Evolutionary conservation across 2,113 vertebrate genomes (phyloP).

Genomic region (Nesogale talazaci): DNA sequence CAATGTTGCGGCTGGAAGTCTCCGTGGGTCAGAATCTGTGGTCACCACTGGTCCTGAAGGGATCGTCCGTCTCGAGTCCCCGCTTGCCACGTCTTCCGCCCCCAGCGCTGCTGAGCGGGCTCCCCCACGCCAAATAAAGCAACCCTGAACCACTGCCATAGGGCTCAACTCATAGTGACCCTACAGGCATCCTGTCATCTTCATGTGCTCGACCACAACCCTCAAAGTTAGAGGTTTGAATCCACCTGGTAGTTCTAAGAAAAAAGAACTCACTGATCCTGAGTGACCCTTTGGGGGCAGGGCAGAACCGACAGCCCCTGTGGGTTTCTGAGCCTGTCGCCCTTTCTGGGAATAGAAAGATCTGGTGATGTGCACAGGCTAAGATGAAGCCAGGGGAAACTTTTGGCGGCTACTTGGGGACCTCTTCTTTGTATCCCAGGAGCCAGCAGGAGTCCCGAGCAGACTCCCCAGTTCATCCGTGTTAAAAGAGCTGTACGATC

Average conservation of each 20-base stretch:
- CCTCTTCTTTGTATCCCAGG: not conserved
- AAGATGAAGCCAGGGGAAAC: not conserved
- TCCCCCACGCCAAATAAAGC: no score
- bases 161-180: no score
- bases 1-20: not conserved
- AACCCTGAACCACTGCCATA: no score
- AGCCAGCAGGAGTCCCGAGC: not conserved
- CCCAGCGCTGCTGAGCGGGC: not conserved
- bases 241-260: not conserved
- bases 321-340: no score
- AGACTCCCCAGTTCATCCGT: no score
- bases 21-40: not conserved
- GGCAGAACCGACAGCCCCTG: no score
- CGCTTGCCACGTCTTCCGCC: not conserved
- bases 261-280: no score
- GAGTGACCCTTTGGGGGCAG: no score
- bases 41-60: no score
- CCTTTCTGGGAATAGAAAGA: not conserved
- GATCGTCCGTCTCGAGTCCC: no score
- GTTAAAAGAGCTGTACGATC: no score
- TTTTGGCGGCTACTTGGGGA: not conserved
- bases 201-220: not conserved
- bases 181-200: no score
- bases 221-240: not conserved
- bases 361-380: not conserved